These are phyloP conservation scores for Phania funesta DNA, from an alignment of 2,888 invertebrate species.

Conservation along the genomic window DNA sequence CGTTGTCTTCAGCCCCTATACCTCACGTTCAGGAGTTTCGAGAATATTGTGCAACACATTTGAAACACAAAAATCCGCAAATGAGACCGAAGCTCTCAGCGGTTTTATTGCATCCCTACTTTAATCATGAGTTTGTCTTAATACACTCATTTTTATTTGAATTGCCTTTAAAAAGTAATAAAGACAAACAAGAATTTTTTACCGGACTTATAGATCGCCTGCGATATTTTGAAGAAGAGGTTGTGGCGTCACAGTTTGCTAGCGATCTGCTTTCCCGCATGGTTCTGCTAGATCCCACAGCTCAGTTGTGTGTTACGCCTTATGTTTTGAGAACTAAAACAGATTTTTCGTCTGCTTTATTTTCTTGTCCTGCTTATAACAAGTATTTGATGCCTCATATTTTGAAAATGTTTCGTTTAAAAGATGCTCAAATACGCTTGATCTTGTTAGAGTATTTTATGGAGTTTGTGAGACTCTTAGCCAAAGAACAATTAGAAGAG, in stretches of 20 bases:
- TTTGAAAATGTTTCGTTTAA: constrained; percentile 90
- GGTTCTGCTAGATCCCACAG: constrained; percentile 90
- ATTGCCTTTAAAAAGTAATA: constrained; percentile 88
- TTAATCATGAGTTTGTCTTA: constrained; percentile 91
- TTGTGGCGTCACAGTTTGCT: constrained; percentile 90
- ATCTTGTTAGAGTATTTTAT: constrained; percentile 89
- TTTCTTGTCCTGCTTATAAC: constrained; percentile 86
- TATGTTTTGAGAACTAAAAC: constrained; percentile 82
- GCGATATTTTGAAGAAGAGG: constrained; percentile 87
- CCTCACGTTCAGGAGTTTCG: constrained; percentile 86
- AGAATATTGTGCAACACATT: constrained; percentile 85
- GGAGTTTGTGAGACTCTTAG: constrained; percentile 87
- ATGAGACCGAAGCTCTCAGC: constrained; percentile 86
- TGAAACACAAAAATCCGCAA: constrained; percentile 85
- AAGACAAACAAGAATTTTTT: constrained; percentile 90
- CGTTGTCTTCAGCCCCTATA: constrained; percentile 82
- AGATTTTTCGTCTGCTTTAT: constrained; percentile 83
- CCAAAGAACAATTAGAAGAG: constrained; percentile 87
- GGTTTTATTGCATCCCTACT: constrained; percentile 87
- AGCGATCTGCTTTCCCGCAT: constrained; percentile 90
- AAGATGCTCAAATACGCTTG: constrained; percentile 91
- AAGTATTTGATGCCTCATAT: constrained; percentile 88
- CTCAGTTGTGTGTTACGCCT: constrained; percentile 82
- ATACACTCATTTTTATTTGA: constrained; percentile 92
- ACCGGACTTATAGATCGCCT: constrained; percentile 85